Percentiles rank a stretch among this genome's conserved stretches.
Conservation (phyloP, 2,888 invertebrate genomes). For the Oxyscelio sp. region DNA sequence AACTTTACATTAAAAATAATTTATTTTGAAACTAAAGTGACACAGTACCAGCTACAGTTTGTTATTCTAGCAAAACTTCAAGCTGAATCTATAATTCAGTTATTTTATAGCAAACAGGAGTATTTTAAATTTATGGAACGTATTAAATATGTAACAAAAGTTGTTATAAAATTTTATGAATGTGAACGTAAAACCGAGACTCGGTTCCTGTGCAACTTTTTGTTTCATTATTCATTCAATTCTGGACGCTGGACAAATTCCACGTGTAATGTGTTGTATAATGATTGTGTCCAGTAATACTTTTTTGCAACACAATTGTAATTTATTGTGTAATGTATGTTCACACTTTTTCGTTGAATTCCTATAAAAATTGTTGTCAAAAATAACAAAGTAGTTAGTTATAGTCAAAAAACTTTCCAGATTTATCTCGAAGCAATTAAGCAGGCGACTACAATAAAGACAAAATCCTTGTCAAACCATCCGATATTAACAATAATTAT, state of each 20-base stretch:
- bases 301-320: conserved; percentile 59
- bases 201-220: conserved; percentile 49
- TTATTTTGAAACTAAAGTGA: no score
- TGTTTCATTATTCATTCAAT: conserved; percentile 69
- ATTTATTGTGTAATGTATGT: conserved; percentile 68
- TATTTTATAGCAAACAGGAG: conserved; percentile 8
- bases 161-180: conserved; percentile 65
- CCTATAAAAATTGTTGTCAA: conserved; percentile 28
- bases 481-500: background rate
- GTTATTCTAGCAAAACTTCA: background rate
- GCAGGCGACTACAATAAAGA: conserved; percentile 34
- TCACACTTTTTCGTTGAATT: conserved; percentile 60
- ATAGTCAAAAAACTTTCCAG: conserved; percentile 12
- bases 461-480: conserved; percentile 1
- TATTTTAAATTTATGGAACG: conserved; percentile 21
- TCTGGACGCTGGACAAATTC: conserved; percentile 68
- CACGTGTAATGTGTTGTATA: conserved; percentile 70
- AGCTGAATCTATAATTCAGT: conserved; percentile 33
- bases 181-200: conserved; percentile 35
- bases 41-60: no score
- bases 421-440: conserved; percentile 18
- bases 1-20: no score
- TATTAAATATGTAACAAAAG: conserved; percentile 55
- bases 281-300: conserved; percentile 41
- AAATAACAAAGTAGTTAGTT: background rate